Conservation (phyloP, 1,140 invertebrate genomes). For the Zophobas morio region DNA sequence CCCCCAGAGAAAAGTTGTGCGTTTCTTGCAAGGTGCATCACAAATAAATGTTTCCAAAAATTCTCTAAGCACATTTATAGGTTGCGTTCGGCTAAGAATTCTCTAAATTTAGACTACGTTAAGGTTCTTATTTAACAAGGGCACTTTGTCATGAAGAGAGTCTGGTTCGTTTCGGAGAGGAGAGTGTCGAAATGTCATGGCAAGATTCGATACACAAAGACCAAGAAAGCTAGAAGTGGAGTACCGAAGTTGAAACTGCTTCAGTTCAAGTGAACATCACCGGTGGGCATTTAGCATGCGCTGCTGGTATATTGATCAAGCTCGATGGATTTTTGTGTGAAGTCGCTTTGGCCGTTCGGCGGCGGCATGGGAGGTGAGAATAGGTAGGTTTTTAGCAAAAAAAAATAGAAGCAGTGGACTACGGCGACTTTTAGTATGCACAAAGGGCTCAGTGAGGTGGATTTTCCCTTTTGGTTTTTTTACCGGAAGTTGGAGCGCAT, state of each 20-base stretch:
- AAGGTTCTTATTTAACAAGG: slow-evolving; percentile 7
- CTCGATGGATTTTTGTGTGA: not conserved
- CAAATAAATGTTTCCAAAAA: not conserved
- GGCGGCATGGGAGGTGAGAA: not conserved
- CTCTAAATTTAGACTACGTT: not conserved
- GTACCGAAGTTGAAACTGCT: slow-evolving; percentile 2
- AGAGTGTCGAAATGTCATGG: slow-evolving; percentile 9
- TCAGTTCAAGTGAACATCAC: slow-evolving; percentile 5
- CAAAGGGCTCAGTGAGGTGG: too few species aligned
- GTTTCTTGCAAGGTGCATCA: slow-evolving; percentile 22
- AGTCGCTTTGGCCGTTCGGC: not conserved
- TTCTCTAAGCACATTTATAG: not conserved
- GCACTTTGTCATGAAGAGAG: slow-evolving; percentile 26
- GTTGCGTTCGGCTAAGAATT: not conserved
- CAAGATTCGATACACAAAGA: not conserved
- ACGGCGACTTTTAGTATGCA: too few species aligned
- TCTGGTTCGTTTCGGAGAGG: slow-evolving; percentile 3
- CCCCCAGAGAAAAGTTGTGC: slow-evolving; percentile 20
- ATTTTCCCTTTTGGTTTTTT: too few species aligned
- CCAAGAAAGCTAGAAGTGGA: slow-evolving; percentile 35
- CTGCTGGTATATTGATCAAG: slow-evolving; percentile 19
- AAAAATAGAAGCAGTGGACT: too few species aligned
- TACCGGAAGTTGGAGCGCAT: too few species aligned
- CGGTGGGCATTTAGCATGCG: slow-evolving; percentile 18
- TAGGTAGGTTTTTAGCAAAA: too few species aligned